A percentile compares a stretch with the other conserved stretches of the same genome.
Evolutionary conservation across 1,140 invertebrate genomes (phyloP).

Genomic region (Phymastichus coffea): DNA sequence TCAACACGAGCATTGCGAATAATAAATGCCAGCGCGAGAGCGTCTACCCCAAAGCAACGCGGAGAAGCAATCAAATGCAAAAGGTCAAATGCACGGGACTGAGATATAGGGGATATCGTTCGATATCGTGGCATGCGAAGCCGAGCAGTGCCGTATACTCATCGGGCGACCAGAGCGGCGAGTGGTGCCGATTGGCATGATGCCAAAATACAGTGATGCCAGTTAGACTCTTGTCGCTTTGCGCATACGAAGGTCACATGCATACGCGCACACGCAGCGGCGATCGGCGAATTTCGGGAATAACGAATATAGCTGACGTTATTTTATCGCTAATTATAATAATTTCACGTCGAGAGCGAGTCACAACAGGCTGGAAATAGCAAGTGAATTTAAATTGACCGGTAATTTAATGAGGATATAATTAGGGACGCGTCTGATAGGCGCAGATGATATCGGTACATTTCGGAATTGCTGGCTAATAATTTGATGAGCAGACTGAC

Average conservation of each 20-base stretch:
- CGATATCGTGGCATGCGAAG: constrained; percentile 28
- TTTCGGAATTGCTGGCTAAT: no score
- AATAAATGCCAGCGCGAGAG: neutral
- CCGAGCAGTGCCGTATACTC: no score
- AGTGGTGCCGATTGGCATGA: constrained; percentile 28
- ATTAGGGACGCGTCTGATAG: no score
- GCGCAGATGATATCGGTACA: no score
- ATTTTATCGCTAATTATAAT: neutral
- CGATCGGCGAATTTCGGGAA: constrained; percentile 7
- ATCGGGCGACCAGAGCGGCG: constrained; percentile 7
- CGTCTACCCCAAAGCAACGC: neutral
- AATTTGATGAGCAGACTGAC: no score
- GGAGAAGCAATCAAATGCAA: neutral
- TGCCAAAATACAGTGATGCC: constrained; percentile 24
- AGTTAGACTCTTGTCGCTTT: constrained; percentile 1
- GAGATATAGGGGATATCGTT: constrained; percentile 27
- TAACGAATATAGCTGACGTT: neutral
- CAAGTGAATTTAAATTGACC: no score
- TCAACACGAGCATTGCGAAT: no score
- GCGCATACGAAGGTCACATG: constrained; percentile 34
- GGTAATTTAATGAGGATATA: no score
- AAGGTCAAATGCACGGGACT: constrained; percentile 17
- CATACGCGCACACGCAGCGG: no score
- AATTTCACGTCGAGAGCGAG: no score
- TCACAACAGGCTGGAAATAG: no score